Evolutionary conservation across 2,888 invertebrate genomes (phyloP).

Genomic region (Apodemia zela): DNA sequence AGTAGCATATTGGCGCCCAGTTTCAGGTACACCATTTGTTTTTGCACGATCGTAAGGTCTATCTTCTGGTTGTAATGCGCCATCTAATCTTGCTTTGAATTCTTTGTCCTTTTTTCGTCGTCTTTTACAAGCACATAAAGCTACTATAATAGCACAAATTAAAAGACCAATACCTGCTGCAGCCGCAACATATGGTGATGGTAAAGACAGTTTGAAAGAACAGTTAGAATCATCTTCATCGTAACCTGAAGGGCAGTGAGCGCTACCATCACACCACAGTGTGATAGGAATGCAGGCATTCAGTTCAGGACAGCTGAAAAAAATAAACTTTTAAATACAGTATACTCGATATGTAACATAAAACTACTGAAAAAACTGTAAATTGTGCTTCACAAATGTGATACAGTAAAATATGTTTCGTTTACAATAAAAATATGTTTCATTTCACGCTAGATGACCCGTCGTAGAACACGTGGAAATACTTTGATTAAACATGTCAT

Average conservation of each 20-base stretch:
- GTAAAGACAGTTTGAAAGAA: constrained; percentile 84
- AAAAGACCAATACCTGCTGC: constrained; percentile 83
- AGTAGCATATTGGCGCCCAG: constrained; percentile 68
- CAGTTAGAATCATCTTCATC: constrained; percentile 90
- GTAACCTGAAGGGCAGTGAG: constrained; percentile 90
- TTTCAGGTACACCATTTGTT: constrained; percentile 68
- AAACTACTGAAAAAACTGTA: background rate
- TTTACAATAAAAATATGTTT: constrained; percentile 1
- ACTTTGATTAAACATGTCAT: background rate
- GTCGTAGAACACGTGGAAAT: background rate
- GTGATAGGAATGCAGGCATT: constrained; percentile 89
- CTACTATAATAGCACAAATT: constrained; percentile 78
- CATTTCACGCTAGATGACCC: background rate
- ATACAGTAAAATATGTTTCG: background rate
- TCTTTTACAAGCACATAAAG: constrained; percentile 81
- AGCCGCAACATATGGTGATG: constrained; percentile 83
- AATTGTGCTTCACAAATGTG: background rate
- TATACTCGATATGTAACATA: background rate
- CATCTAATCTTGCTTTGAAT: constrained; percentile 81
- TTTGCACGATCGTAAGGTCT: constrained; percentile 82
- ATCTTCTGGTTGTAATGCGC: constrained; percentile 79
- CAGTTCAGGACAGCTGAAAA: constrained; percentile 87
- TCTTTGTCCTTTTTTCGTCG: constrained; percentile 81
- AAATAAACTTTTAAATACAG: constrained; percentile 17
- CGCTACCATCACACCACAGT: constrained; percentile 89